Evolutionary conservation across 2,113 vertebrate genomes (phyloP).

Genomic region (Pogona vitticeps): DNA sequence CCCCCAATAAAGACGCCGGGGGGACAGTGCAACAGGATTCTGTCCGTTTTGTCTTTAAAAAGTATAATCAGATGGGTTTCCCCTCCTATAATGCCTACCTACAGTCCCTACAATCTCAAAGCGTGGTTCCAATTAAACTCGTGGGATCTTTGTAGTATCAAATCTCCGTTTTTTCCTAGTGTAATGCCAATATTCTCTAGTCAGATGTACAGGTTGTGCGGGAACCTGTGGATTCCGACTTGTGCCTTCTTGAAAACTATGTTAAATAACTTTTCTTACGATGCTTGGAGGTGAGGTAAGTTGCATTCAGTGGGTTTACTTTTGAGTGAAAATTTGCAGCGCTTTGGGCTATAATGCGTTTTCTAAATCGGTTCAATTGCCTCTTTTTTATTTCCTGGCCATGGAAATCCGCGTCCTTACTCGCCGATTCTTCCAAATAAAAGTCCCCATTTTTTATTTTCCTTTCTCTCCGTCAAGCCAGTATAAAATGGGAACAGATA

Average conservation of each 20-base stretch:
- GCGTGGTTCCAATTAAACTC: not conserved
- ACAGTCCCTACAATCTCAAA: not conserved
- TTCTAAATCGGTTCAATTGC: not conserved
- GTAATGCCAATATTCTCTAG: not conserved
- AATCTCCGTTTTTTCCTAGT: not conserved
- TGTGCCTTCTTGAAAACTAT: too few relatives aligned
- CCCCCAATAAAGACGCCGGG: not conserved
- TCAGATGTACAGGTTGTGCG: not conserved
- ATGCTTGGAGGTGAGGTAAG: too few relatives aligned
- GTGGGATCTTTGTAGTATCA: not conserved
- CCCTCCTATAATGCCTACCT: not conserved
- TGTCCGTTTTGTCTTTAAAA: not conserved
- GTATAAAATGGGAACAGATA: not conserved
- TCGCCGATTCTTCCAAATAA: not conserved
- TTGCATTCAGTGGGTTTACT: not conserved
- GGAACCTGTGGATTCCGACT: too few relatives aligned
- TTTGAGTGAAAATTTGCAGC: not conserved
- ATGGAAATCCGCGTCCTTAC: not conserved
- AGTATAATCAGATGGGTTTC: not conserved
- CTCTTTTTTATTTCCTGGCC: not conserved
- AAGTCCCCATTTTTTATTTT: not conserved
- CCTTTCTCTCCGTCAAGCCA: not conserved
- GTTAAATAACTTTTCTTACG: too few relatives aligned
- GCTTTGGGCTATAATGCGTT: not conserved
- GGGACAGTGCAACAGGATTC: not conserved